Percentiles rank a stretch among this genome's conserved stretches.
phyloP scores from a whole-genome alignment of 2,113 vertebrate genomes.

The Chlorodrepanis virens region DNA sequence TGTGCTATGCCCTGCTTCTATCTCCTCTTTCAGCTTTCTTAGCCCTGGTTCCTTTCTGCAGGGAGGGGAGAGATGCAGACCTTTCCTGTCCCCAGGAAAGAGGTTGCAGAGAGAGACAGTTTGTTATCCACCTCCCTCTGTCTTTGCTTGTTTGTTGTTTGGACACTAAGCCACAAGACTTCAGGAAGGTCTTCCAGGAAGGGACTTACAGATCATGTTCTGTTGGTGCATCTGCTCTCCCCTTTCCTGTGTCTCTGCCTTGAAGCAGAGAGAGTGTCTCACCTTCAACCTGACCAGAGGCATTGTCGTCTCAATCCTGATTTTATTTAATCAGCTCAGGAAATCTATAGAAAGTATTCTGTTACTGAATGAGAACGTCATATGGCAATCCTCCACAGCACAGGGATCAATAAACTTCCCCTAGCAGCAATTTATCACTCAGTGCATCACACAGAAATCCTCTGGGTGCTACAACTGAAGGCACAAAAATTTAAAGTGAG shows the following conservation, averaged over 20 bases:
- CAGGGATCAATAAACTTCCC: background rate
- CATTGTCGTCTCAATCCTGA: background rate
- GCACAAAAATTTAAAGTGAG: background rate
- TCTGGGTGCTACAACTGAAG: background rate
- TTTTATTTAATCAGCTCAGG: background rate
- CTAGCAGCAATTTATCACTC: background rate
- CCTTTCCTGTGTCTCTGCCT: background rate
- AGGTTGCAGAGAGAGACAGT: background rate
- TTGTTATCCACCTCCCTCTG: background rate
- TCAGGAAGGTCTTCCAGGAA: background rate
- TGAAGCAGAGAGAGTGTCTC: background rate
- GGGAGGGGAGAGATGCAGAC: background rate
- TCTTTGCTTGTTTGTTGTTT: background rate
- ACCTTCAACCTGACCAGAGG: background rate
- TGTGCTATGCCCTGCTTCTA: background rate
- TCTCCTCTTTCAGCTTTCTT: background rate
- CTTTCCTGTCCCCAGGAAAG: background rate
- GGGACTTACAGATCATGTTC: background rate
- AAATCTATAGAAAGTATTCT: background rate
- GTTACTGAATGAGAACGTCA: background rate
- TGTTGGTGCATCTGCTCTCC: background rate
- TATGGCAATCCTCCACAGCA: background rate
- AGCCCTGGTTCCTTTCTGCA: background rate
- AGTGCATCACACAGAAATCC: background rate
- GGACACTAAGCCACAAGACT: background rate